Percentiles rank a stretch among this genome's conserved stretches.
phyloP scores from a whole-genome alignment of 2,113 vertebrate species.

The Tenrec ecaudatus region DNA sequence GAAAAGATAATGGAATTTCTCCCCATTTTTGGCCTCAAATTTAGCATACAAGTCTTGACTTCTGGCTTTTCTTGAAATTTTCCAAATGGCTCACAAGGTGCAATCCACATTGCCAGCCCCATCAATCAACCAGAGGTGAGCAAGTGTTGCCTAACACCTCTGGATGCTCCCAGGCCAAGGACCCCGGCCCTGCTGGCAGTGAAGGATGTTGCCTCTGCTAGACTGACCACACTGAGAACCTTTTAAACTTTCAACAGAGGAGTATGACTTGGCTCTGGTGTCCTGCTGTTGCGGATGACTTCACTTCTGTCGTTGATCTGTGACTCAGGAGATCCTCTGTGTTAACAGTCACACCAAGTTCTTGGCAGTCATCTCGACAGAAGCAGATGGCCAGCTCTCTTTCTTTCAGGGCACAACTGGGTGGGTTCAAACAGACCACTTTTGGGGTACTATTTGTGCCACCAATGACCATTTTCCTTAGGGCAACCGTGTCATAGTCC shows the following conservation, averaged over 20 bases:
- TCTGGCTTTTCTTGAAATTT: constrained; percentile 27
- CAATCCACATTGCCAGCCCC: too few species aligned
- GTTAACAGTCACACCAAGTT: background rate
- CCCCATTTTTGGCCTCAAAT: background rate
- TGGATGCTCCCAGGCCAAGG: background rate
- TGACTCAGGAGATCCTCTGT: background rate
- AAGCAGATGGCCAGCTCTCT: background rate
- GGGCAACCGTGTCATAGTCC: background rate
- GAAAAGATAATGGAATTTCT: too few species aligned
- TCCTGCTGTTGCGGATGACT: background rate
- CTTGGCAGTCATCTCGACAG: background rate
- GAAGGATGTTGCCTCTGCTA: background rate
- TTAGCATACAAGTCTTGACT: constrained; percentile 40
- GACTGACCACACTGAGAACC: background rate
- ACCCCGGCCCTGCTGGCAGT: background rate
- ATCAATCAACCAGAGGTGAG: background rate
- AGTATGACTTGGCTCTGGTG: background rate
- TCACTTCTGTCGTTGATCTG: background rate
- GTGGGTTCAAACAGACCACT: background rate
- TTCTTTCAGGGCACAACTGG: background rate
- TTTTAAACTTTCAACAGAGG: background rate
- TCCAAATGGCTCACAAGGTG: background rate
- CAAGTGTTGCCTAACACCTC: background rate
- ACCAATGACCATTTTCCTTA: background rate
- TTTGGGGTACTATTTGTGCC: background rate